Evolutionary conservation across 2,797 vertebrate species (phyloP), one percentile per base, ranked within the genome.

Genomic region (Rhodeus uyekii): DNA sequence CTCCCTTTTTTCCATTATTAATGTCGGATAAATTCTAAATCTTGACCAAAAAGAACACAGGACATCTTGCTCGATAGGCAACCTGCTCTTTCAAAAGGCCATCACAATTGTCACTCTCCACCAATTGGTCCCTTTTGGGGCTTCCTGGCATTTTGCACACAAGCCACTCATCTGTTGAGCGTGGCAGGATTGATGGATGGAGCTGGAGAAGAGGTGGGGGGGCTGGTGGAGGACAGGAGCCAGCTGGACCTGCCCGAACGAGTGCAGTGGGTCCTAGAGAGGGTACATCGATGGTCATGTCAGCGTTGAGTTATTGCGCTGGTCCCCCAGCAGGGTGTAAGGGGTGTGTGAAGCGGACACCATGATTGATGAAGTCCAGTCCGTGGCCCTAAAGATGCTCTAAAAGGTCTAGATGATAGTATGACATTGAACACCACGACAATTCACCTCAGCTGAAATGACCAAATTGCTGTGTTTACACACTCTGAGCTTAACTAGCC

Each of bases 241-340:
- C 69, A 27, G 58, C 76, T 77, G 71, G 79, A 82, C 76, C 67
- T 81, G 65, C 32, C 65, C 34, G 48, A 84, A 81, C n/a, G 76
- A 84, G 60, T 67, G 64, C 48, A 71, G 34, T 14, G 60, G 71
- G 38, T 80, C 53, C 63, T 44, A 89, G 89, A 87, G 86, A 87
- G 87, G 86, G 90, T 89, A 90, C 87, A 88, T 93, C 85, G 89
- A 94, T 87, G 89, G 64, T 85, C 29, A 88, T 92, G 91, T 93
- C 92, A 92, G 90, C 87, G 90, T 90, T 93, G 93, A 95, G 90
- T 93, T 92, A 94, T 93, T 92, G 91, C 89, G 86, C 69, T 88
- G 88, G 92, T 91, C 89, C 91, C 93, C 90, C 90, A 92, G 87
- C 90, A 84, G 86, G 81, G 87, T 53, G 27, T 90, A 90, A 91